Evolutionary conservation across 2,888 invertebrate genomes (phyloP), one percentile per base, ranked within the genome.

Genomic region (Chrysolina oricalcia): DNA sequence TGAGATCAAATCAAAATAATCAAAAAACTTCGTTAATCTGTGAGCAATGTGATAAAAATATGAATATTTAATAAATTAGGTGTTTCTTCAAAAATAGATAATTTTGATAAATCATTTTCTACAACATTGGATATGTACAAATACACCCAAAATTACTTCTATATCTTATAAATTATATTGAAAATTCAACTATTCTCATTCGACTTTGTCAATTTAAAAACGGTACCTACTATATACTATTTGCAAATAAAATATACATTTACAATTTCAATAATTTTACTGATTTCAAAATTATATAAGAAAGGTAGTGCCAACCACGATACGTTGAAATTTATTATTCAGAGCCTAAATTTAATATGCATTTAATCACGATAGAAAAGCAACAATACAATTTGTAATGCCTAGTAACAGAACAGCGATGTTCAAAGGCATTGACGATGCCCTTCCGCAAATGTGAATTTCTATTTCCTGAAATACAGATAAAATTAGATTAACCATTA

Each of bases 381-480:
- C 82, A 77, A 84, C 78, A 79, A 85, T 78, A 80, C 83, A 84
- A 78, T 82, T 82, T 72, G 79, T 78, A 71, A 83, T 77, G 75
- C 83, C 84, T 79, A 85, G 73, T 71, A 85, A 69, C 71, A 85
- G 64, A 74, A 75, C 74, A 56, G 78, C 62, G 68, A 81, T 75
- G 73, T 77, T 83, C 68, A 76, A 71, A 62, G 78, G 67, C 71
- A 83, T 79, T 68, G 82, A 81, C 70, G 86, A 82, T 80, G 91
- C 91, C 3, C 85, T 85, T 78, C 93, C 92, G 85, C 93, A 93
- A 40, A 92, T 91, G 81, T 90, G 91, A 81, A 93, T 93, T 86
- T 92, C 93, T 80, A 91, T 93, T 90, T 93, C 93, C 93, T 93
- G 87, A 43, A 89, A 87, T 0, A 35, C 6, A 35, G 0, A 62